phyloP scores from a whole-genome alignment of 2,797 vertebrate species.

The Artibeus lituratus region DNA sequence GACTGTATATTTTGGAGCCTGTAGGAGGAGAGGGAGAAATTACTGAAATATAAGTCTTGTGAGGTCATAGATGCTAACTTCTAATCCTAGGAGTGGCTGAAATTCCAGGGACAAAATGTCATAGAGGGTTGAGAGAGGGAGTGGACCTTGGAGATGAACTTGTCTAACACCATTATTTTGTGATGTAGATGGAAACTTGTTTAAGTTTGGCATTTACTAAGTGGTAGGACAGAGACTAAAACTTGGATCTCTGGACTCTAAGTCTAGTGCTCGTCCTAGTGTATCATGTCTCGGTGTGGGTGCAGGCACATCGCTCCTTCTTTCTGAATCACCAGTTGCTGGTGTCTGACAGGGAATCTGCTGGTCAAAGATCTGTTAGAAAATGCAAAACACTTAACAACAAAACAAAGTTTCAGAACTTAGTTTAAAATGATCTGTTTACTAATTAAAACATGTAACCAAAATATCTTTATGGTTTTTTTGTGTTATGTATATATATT shows the following conservation, averaged over 20 bases:
- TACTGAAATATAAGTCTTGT: background rate
- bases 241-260: background rate
- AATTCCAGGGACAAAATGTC: background rate
- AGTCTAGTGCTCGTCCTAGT: background rate
- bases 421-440: background rate
- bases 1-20: background rate
- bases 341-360: background rate
- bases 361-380: slow-evolving; percentile 12
- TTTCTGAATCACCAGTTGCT: background rate
- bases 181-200: background rate
- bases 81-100: background rate
- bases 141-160: background rate
- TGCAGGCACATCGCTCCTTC: background rate
- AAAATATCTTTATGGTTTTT: background rate
- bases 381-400: slow-evolving; percentile 32
- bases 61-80: background rate
- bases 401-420: slow-evolving; percentile 47
- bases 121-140: background rate
- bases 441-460: background rate
- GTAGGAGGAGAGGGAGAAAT: background rate
- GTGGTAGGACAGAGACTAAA: background rate
- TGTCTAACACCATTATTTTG: background rate
- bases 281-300: background rate
- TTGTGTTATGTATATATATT: background rate
- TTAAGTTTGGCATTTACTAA: background rate